Conservation (phyloP, 2,113 vertebrate genomes). For the Gnathochromis pfefferi region DNA sequence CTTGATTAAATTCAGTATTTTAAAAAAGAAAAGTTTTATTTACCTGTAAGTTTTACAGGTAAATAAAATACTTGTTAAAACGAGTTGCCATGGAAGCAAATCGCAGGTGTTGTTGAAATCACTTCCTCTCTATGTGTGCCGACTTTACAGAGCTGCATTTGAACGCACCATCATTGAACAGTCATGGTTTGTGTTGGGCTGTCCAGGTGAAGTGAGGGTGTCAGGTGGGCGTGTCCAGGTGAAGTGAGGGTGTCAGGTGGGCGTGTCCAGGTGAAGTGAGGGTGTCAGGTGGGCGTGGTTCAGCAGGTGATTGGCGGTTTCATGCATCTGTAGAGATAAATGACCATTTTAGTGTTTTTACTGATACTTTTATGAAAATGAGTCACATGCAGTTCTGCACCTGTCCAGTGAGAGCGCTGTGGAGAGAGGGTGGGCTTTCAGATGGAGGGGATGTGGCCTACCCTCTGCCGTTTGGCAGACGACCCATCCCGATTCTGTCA, state of each 20-base stretch:
- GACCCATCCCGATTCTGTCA: conserved; percentile 81
- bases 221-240: background rate
- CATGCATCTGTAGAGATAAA: background rate
- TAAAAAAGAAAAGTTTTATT: background rate
- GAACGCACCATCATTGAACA: conserved; percentile 7
- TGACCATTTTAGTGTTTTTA: background rate
- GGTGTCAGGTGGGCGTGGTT: background rate
- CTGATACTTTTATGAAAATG: background rate
- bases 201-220: background rate
- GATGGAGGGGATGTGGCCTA: conserved; percentile 46
- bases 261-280: background rate
- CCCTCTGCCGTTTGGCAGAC: conserved; percentile 73
- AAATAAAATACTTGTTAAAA: background rate
- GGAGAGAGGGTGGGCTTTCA: background rate
- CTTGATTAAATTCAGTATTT: background rate
- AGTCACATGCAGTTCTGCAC: background rate
- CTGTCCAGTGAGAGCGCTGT: conserved; percentile 25
- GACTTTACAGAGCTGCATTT: background rate
- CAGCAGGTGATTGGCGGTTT: conserved; percentile 8
- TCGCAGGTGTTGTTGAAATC: background rate
- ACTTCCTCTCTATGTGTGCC: background rate
- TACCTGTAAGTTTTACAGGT: background rate
- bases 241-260: background rate
- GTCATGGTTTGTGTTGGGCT: background rate
- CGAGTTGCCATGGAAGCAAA: background rate